Base-by-base conservation (phyloP, 2,888 invertebrate species). In the Chrysina gloriosa region DNA sequence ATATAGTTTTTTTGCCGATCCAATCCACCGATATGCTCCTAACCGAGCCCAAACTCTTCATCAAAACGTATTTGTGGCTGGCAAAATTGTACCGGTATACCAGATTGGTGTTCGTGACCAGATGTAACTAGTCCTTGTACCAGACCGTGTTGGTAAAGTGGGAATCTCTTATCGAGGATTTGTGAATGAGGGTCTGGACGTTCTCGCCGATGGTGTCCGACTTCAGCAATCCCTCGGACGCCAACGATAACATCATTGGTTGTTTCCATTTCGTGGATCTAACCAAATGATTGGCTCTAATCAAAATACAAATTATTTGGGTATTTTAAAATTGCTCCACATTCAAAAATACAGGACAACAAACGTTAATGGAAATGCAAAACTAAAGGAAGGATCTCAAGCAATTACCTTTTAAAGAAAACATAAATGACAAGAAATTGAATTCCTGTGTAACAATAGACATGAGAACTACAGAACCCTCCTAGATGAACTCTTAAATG, bases 11-110 rank as follows among this genome's bases (percentile, higher is more conserved):
- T 73, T 89, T 89, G 1, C 95, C 95, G 54, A 96, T 89, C 95
- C 96, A 96, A 79, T 97, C 97, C 9, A 95, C 92, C 0, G 94
- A 93, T 61, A 96, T 86, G 75, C 92, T 92, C 0, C 90, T 90
- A 0, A 92, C 92, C 19, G 91, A 89, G 68, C 89, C 88, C 7
- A 69, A n/a, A 78, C 90, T 89, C 0, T 84, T 80, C 79, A 93
- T 84, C 48, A 86, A 83, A 0, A 85, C 88, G 58, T 86, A 85
- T 47, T 84, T 81, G 54, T 87, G 87, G 2, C 86, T 87, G 0
- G 89, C 90, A 6, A 88, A 86, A 76, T 94, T 92, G 77, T 90
- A 92, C 84, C 89, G 88, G 79, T 89, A 89, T 0, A 93, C 87
- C 19, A 88, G 88, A 1, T 91, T 91, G 21, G 88, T 88, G 73